Percentiles rank a stretch among this genome's conserved stretches.
Evolutionary conservation across 2,888 invertebrate genomes (phyloP).

Genomic region (Molanna angustata): DNA sequence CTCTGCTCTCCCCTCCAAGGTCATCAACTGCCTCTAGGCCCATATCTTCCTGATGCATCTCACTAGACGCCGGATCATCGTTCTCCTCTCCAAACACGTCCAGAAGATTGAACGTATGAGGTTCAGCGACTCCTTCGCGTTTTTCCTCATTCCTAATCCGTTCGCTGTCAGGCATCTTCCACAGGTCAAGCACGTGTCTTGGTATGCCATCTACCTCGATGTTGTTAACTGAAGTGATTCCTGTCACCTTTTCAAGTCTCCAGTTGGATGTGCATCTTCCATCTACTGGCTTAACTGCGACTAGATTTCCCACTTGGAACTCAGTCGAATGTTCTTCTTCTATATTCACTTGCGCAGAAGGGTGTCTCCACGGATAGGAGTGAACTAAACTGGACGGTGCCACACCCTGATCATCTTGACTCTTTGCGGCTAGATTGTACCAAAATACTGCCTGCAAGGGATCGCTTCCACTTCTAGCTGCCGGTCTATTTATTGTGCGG

Average conservation of each 20-base stretch:
- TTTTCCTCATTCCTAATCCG: neutral
- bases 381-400: slow-evolving; percentile 1
- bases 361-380: neutral
- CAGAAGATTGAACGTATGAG: neutral
- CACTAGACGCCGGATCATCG: neutral
- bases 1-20: neutral
- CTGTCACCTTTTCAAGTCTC: slow-evolving; percentile 2
- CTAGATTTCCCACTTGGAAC: too few relatives aligned
- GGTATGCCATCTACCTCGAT: neutral
- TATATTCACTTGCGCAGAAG: neutral
- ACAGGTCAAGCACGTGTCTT: neutral
- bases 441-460: too few relatives aligned
- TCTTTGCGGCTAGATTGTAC: too few relatives aligned
- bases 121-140: neutral
- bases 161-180: too few relatives aligned
- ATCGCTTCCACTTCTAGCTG: too few relatives aligned
- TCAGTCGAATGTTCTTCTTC: too few relatives aligned
- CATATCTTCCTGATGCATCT: neutral
- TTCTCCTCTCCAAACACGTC: neutral
- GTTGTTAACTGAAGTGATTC: slow-evolving; percentile 1
- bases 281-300: too few relatives aligned
- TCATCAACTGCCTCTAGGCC: neutral
- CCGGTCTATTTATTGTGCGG: too few relatives aligned
- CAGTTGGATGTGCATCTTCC: slow-evolving; percentile 4
- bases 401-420: slow-evolving; percentile 2